Conservation (phyloP, 1,140 invertebrate species). For the Lucilia sericata region DNA sequence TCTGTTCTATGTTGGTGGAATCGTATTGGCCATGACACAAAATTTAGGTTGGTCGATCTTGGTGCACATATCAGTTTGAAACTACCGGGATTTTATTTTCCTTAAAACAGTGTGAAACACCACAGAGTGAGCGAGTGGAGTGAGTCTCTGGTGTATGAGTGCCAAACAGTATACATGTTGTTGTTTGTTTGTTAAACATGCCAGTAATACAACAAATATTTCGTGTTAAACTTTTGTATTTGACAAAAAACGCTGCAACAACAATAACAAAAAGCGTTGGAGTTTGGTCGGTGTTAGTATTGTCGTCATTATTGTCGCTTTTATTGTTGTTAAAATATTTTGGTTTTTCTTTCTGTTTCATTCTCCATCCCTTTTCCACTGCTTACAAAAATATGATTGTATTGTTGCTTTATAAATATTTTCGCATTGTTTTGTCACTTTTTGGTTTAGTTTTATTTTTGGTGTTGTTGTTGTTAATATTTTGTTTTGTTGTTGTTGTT, state of each 20-base stretch:
- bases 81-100: not conserved
- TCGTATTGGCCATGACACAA: too few species aligned
- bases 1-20: too few species aligned
- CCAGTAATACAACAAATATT: constrained; percentile 6
- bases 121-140: not conserved
- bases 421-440: constrained; percentile 41
- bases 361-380: not conserved
- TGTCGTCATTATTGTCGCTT: constrained; percentile 40
- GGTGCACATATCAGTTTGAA: too few species aligned
- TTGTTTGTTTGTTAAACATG: not conserved
- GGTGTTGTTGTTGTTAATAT: not conserved
- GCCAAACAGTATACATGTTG: not conserved
- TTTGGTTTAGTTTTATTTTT: constrained; percentile 16
- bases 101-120: not conserved
- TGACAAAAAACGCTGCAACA: not conserved
- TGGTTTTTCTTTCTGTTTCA: not conserved
- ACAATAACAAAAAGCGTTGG: not conserved
- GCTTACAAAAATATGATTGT: not conserved
- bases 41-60: too few species aligned
- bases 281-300: constrained; percentile 16
- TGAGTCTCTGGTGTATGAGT: not conserved
- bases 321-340: constrained; percentile 25
- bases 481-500: constrained; percentile 22
- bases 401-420: constrained; percentile 3
- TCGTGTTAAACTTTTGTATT: constrained; percentile 15